A percentile compares a stretch with the other conserved stretches of the same genome.
phyloP scores from a whole-genome alignment of 92 coral and sea anemone genomes.

The Montipora capitata region DNA sequence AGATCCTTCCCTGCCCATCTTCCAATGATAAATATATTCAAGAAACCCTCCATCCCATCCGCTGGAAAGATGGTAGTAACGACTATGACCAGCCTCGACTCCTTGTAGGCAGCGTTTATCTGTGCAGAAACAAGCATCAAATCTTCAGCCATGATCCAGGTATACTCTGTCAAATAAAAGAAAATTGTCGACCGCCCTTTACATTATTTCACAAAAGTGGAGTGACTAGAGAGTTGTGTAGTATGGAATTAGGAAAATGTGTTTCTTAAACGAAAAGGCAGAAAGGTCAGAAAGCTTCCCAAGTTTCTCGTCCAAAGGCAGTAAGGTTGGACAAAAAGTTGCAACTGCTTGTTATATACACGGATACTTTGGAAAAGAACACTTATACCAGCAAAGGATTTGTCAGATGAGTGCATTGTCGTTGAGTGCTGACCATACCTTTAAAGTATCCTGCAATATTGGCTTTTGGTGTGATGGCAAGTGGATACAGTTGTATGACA shows the following conservation, averaged over 20 bases:
- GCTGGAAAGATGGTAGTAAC: slow-evolving; percentile 55
- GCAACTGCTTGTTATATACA: slow-evolving; percentile 14
- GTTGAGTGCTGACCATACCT: neutral
- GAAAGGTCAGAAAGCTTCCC: slow-evolving; percentile 21
- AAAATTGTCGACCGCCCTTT: slow-evolving; percentile 1
- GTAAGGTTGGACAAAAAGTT: slow-evolving; percentile 62
- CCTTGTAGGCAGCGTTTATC: neutral
- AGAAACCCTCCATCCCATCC: slow-evolving; percentile 20
- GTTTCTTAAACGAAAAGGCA: neutral
- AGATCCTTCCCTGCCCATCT: slow-evolving; percentile 30
- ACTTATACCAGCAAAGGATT: neutral
- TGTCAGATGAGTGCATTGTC: neutral
- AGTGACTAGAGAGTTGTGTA: slow-evolving; percentile 54
- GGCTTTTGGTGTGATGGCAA: neutral
- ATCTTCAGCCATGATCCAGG: neutral
- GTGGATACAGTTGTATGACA: neutral
- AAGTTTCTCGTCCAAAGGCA: slow-evolving; percentile 49
- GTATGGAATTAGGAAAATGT: neutral
- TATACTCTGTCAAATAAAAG: slow-evolving; percentile 6
- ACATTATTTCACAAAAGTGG: slow-evolving; percentile 17
- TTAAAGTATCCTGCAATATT: neutral
- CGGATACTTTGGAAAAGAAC: neutral
- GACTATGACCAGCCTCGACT: slow-evolving; percentile 42
- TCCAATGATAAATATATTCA: slow-evolving; percentile 17
- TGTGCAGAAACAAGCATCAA: neutral